A percentile compares a stretch with the other conserved stretches of the same genome.
Conservation (phyloP, 2,113 vertebrate species). For the Addax nasomaculatus region DNA sequence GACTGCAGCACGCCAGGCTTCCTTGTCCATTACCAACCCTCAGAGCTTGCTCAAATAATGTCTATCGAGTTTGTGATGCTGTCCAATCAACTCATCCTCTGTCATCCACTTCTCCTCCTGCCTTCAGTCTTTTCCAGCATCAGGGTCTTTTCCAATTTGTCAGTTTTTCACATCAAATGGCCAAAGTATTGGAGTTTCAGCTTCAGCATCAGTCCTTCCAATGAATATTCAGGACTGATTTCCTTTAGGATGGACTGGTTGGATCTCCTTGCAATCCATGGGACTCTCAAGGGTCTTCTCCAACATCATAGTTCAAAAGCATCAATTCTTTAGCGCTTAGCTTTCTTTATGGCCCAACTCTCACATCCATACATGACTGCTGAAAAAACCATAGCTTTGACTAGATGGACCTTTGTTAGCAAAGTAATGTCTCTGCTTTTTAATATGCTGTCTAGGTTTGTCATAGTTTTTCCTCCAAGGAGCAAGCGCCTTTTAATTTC, state of each 20-base stretch:
- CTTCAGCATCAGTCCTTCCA: not conserved
- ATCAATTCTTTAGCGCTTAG: fast-evolving
- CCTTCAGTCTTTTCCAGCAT: not conserved
- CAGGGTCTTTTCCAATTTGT: not conserved
- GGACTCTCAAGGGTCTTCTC: not conserved
- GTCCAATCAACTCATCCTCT: not conserved
- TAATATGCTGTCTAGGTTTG: not conserved
- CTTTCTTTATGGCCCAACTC: not conserved
- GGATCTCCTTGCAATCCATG: not conserved
- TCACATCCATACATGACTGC: not conserved
- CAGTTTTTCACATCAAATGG: not conserved
- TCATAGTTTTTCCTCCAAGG: not conserved
- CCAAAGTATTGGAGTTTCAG: not conserved
- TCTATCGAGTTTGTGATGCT: not conserved
- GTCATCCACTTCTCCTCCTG: not conserved
- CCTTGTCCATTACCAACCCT: not conserved
- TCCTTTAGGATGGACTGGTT: not conserved
- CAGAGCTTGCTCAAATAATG: not conserved
- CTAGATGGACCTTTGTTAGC: not conserved
- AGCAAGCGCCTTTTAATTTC: not conserved
- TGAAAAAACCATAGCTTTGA: not conserved
- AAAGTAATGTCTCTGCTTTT: not conserved
- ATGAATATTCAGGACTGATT: not conserved
- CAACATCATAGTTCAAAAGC: not conserved
- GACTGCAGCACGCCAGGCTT: not conserved